Conservation (phyloP, 2,797 vertebrate species). For the Peromyscus aztecus region DNA sequence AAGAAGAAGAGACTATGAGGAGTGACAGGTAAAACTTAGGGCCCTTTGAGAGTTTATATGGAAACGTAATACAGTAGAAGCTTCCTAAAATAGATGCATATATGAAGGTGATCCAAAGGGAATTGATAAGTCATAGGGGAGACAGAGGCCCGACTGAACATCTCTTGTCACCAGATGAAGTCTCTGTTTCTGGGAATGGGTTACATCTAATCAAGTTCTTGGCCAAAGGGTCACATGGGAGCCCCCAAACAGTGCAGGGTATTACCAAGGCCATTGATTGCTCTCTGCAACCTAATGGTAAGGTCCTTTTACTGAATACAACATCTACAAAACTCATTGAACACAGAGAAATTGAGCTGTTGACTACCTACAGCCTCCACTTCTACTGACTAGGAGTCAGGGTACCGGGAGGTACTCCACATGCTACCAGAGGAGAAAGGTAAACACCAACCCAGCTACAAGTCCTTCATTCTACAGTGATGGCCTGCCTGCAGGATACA, state of each 20-base stretch:
- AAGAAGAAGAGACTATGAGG: background rate
- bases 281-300: background rate
- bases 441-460: background rate
- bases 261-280: background rate
- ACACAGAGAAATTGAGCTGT: background rate
- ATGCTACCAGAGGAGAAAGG: background rate
- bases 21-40: background rate
- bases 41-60: background rate
- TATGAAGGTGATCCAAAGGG: background rate
- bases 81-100: background rate
- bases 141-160: background rate
- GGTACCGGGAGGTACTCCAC: background rate
- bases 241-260: background rate
- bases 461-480: background rate
- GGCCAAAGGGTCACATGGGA: background rate
- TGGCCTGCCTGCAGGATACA: background rate
- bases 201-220: background rate
- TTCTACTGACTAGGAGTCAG: background rate
- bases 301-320: background rate
- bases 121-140: background rate
- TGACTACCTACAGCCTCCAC: background rate
- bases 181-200: background rate
- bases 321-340: background rate
- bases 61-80: background rate
- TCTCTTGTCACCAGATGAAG: background rate